phyloP scores from a whole-genome alignment of 2,797 vertebrate species.

The Enteromius mattozi region DNA sequence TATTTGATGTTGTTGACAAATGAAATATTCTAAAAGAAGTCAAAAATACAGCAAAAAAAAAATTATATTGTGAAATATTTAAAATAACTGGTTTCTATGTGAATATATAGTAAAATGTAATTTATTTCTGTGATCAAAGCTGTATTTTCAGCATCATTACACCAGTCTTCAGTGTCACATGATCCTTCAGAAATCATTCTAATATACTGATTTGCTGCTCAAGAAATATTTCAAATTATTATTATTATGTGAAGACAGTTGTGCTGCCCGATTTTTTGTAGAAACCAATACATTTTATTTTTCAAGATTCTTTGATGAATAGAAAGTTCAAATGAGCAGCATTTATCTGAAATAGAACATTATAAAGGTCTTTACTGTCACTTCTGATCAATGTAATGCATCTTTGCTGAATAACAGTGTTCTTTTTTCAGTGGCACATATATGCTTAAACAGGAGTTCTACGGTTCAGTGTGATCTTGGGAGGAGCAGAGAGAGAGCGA shows the following conservation, averaged over 20 bases:
- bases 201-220: neutral
- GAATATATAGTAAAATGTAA: neutral
- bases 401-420: neutral
- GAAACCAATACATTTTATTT: neutral
- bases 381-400: neutral
- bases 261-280: neutral
- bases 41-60: neutral
- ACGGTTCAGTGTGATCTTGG: slow-evolving; percentile 51
- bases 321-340: too few relatives aligned
- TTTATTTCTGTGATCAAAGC: neutral
- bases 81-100: neutral
- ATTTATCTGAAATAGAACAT: neutral
- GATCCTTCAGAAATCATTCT: neutral
- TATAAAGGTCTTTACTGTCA: neutral
- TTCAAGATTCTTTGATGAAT: neutral
- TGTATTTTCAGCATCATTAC: neutral
- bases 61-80: neutral
- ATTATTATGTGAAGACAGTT: neutral
- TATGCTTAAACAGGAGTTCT: neutral
- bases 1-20: neutral
- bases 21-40: neutral
- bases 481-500: slow-evolving; percentile 56
- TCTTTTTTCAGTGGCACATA: neutral
- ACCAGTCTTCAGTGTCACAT: neutral
- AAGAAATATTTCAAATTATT: neutral